Evolutionary conservation across 2,797 vertebrate genomes (phyloP), one percentile per base, ranked within the genome.

Genomic region (Sebastes diaconus): DNA sequence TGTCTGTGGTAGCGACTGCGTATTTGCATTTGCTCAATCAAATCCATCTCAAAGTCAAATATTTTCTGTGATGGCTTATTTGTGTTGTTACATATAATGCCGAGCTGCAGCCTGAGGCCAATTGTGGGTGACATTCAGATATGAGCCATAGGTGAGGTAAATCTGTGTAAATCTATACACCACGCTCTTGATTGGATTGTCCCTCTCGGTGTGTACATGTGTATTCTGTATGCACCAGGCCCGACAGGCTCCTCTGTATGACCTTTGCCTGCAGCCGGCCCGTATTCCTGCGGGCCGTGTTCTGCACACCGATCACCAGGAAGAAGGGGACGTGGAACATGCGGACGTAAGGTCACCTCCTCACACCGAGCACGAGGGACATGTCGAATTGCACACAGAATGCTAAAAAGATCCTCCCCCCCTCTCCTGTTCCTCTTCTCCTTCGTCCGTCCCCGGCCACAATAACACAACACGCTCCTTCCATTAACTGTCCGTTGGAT

Each of bases 261-360:
- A 94, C 94, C 93, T 94, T 94, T 93, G 88, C 86, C 89, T 91
- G 92, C 52, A 80, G 90, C 82, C 78, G 75, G 87, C 67, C 88
- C 18, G 68, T 88, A 91, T 91, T 93, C 90, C 91, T 92, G 80
- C 13, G 83, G 89, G 89, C 68, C 75, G 65, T 92, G 92, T 92
- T 83, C 68, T 81, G 90, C 93, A 93, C 89, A 86, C 88, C 69
- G 87, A 93, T 93, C 85, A 83, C 83, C 79, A n/a, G 68, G 82
- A 90, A 83, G 69, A 84, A 54, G 73, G 61, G 64, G 73, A 84
- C 70, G 90, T 86, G 86, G 70, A 89, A 92, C 91, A 93, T 20
- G 89, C 73, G 32, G 87, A 92, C 83, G 73, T 93, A 92, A 93
- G 91, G 93, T 94, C 94, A 94, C 93, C 93, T 92, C 86, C 79